Conservation (phyloP, 64 coral and sea anemone species). For the Montipora foliosa region DNA sequence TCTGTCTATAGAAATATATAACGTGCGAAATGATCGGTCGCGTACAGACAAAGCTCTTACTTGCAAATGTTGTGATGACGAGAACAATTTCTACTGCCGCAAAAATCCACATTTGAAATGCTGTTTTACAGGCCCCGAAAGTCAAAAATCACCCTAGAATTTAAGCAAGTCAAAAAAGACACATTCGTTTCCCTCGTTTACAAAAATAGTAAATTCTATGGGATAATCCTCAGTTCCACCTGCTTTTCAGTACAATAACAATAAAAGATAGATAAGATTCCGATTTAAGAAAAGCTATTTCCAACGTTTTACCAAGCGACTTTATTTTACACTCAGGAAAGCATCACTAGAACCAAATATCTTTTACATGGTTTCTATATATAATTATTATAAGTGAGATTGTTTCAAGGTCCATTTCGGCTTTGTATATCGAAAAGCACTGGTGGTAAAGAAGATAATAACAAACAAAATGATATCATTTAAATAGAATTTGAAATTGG, state of each 20-base stretch:
- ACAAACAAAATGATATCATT: not conserved
- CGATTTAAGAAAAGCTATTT: too few species aligned
- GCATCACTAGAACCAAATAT: too few species aligned
- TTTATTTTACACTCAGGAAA: too few species aligned
- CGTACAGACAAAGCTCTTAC: not conserved
- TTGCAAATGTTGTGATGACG: not conserved
- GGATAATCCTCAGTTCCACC: not conserved
- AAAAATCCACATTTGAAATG: not conserved
- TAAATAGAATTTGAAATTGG: not conserved
- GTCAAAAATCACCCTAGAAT: not conserved
- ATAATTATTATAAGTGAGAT: too few species aligned
- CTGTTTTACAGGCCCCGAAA: not conserved
- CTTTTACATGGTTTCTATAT: too few species aligned
- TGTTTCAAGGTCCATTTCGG: not conserved
- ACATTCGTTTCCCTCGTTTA: not conserved
- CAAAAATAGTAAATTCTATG: not conserved
- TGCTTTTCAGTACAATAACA: conserved; percentile 5
- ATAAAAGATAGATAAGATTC: not conserved
- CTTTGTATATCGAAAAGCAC: not conserved
- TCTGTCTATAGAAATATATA: not conserved
- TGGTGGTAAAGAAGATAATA: not conserved
- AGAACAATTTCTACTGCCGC: not conserved
- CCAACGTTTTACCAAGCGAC: too few species aligned
- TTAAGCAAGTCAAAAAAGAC: too few species aligned
- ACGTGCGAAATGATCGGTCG: not conserved